A percentile compares a stretch with the other conserved stretches of the same genome.
Conservation (phyloP, 64 coral and sea anemone genomes). For the Actinia equina region DNA sequence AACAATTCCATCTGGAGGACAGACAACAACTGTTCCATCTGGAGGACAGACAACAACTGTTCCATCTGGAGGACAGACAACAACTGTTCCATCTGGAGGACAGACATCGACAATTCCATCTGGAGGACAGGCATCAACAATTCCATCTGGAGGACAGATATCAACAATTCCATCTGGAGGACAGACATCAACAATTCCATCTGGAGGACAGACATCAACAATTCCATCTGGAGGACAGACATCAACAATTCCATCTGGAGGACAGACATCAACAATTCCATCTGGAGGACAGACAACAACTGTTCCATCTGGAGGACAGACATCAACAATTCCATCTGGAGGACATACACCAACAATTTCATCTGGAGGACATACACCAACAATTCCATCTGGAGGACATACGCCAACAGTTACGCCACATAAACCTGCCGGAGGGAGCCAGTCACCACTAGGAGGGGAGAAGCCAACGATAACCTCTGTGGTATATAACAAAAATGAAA, state of each 20-base stretch:
- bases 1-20: no score
- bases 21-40: no score
- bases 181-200: neutral
- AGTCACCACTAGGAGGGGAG: neutral
- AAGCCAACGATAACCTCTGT: neutral
- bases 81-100: no score
- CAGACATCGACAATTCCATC: no score
- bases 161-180: no score
- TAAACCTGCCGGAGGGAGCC: neutral
- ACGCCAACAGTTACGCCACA: neutral
- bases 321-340: neutral
- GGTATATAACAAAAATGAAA: neutral
- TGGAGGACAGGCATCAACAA: no score
- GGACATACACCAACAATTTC: neutral
- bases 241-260: neutral
- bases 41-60: no score
- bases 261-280: neutral
- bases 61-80: no score
- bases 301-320: neutral
- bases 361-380: neutral
- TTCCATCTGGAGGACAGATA: no score
- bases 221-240: neutral
- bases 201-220: neutral
- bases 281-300: neutral
- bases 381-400: neutral